Evolutionary conservation across 2,888 invertebrate species (phyloP).

Genomic region (Agrotis clavis): DNA sequence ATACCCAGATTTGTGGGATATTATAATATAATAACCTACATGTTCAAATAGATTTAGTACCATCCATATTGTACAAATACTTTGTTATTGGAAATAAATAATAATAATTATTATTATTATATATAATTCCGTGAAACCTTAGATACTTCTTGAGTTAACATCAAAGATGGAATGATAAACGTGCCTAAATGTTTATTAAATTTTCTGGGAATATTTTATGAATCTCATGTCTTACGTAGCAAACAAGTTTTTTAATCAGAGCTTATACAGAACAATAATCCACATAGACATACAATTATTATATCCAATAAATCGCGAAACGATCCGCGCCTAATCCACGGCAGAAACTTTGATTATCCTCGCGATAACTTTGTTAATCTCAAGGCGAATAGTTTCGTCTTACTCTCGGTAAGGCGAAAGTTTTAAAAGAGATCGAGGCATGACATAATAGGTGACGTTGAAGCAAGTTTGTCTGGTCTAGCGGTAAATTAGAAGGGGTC

Average conservation of each 20-base stretch:
- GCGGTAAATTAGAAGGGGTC: conserved; percentile 62
- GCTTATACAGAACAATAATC: conserved; percentile 29
- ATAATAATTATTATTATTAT: too few species aligned
- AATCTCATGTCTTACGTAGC: too few species aligned
- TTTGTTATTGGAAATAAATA: too few species aligned
- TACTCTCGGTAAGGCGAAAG: conserved; percentile 25
- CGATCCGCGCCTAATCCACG: conserved; percentile 46
- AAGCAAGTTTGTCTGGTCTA: conserved; percentile 55
- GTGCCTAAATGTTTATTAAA: too few species aligned
- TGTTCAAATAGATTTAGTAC: too few species aligned
- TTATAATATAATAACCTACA: too few species aligned
- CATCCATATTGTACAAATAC: too few species aligned
- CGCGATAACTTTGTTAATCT: conserved; percentile 52
- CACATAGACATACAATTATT: conserved; percentile 41
- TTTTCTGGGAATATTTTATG: too few species aligned
- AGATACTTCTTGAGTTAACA: too few species aligned
- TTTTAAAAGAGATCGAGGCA: conserved; percentile 60
- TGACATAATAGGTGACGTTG: conserved; percentile 56
- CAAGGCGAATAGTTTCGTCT: conserved; percentile 48
- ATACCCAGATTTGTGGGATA: not conserved
- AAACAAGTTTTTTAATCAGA: conserved; percentile 46
- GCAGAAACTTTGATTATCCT: conserved; percentile 59
- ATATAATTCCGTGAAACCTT: not conserved
- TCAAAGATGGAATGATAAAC: too few species aligned
- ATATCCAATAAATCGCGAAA: conserved; percentile 51